Evolutionary conservation across 2,888 invertebrate genomes (phyloP), one percentile per base, ranked within the genome.

Genomic region (Philonicus albiceps): DNA sequence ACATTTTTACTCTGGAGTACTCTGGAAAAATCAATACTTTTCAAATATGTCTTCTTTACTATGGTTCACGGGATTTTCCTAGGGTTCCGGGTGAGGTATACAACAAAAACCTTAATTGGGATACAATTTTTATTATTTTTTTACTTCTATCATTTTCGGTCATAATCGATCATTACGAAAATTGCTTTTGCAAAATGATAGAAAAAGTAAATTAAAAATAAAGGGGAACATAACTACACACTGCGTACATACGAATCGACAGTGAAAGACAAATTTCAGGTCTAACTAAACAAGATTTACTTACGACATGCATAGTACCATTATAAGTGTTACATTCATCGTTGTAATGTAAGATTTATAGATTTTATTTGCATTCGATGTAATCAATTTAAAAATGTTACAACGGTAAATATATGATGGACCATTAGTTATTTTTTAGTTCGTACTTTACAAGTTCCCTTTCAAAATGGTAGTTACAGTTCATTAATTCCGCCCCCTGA

Each of bases 1-100:
- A 64, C n/a, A n/a, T 27, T 27, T 64, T 27, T 64, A 64, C 64
- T 19, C 64, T 3, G 74, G 74, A 34, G 37, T 74, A 74, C 34
- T 30, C 74, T 74, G 74, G 74, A 74, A 74, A 74, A 74, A 74
- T 74, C 74, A 74, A 74, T 74, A 74, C 31, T 74, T 31, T 31
- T 74, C 74, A 27, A 31, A 74, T 30, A n/a, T 74, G 31, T 73
- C 37, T 64, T 64, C 22, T 64, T 64, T 64, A 64, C 11, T 27
- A n/a, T n/a, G 27, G 27, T 27, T 8, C 64, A 19, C 19, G 7
- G 64, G 27, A 64, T 64, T 64, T 64, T 64, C 22, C 27, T 64
- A 0, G 8, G 64, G 11, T 64, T 27, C 11, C 7, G 6, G 64
- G 22, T 3, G 22, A 64, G 27, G 64, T 27, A 11, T 3, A 27